These are phyloP conservation scores for Incurvaria masculella DNA, from an alignment of 2,888 invertebrate genomes.

Conservation along the genomic window DNA sequence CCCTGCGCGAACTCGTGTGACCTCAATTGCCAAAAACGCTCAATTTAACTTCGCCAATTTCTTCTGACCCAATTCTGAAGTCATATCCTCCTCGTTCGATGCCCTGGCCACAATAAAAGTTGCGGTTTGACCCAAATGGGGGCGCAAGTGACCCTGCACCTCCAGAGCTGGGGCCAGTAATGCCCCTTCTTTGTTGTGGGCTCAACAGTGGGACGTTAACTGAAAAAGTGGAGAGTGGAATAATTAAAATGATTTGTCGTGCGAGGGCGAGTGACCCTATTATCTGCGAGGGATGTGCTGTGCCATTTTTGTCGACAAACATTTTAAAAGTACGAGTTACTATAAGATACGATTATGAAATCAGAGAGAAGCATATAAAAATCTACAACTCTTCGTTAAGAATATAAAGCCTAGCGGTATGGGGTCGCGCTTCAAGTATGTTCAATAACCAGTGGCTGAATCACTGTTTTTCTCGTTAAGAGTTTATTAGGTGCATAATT, in stretches of 20 bases:
- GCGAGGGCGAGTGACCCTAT: constrained; percentile 47
- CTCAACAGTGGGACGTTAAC: constrained; percentile 20
- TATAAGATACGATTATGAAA: too few relatives aligned
- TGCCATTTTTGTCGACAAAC: constrained; percentile 14
- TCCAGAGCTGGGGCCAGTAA: neutral
- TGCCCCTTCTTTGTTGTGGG: neutral
- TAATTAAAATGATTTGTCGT: constrained; percentile 52
- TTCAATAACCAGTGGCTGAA: too few relatives aligned
- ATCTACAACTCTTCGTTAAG: too few relatives aligned
- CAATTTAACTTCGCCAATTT: constrained; percentile 22
- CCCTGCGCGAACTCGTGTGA: too few relatives aligned
- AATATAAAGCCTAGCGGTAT: too few relatives aligned
- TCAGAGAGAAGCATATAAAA: too few relatives aligned
- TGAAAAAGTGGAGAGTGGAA: constrained; percentile 45
- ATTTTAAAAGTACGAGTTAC: neutral
- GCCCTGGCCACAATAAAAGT: neutral
- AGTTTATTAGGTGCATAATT: too few relatives aligned
- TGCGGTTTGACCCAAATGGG: neutral
- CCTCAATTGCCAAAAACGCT: neutral
- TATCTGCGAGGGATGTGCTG: constrained; percentile 36
- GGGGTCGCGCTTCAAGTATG: too few relatives aligned
- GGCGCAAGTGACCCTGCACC: neutral
- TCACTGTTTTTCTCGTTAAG: too few relatives aligned
- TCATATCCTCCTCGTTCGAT: neutral
- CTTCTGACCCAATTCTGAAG: constrained; percentile 42